Evolutionary conservation across 1,140 invertebrate genomes (phyloP), one percentile per base, ranked within the genome.

Genomic region (Hermetia illucens): DNA sequence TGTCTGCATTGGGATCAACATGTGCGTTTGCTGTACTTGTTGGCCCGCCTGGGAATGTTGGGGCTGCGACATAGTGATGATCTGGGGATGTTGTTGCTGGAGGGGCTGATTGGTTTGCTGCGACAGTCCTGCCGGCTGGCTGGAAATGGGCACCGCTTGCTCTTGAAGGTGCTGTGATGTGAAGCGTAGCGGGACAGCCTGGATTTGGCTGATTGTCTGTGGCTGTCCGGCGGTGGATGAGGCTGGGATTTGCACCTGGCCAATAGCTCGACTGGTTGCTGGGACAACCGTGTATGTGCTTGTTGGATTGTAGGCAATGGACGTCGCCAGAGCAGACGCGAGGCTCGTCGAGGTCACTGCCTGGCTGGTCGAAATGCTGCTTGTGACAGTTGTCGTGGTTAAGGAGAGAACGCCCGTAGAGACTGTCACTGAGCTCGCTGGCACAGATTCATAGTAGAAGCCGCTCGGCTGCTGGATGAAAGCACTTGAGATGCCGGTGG

Each of bases 401-500:
- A 59, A 30, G 1, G 56, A 59, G 1, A 59, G 48, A 0, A 59
- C 56, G 3, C 55, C 55, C 3, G 55, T 57, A 0, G 56, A 58
- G 9, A 52, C 44, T 34, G 43, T 36, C 15, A 48, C 44, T 3
- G 39, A 36, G 3, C 44, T 51, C 5, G 56, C 52, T 3, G 56
- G 53, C 35, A 58, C 50, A 2, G 56, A 59, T 36, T 59, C 56
- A 40, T 59, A 59, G 34, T 59, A 59, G 13, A 59, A 57, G 4
- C 44, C 45, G 19, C 53, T n/a, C n/a, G n/a, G n/a, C n/a, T n/a
- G n/a, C n/a, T n/a, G n/a, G n/a, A n/a, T n/a, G n/a, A n/a, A n/a
- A n/a, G n/a, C n/a, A n/a, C n/a, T n/a, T n/a, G n/a, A n/a, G n/a
- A n/a, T n/a, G n/a, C n/a, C n/a, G n/a, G n/a, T n/a, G n/a, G n/a